Evolutionary conservation across 1,140 invertebrate genomes (phyloP).

Genomic region (Metaphire vulgaris): DNA sequence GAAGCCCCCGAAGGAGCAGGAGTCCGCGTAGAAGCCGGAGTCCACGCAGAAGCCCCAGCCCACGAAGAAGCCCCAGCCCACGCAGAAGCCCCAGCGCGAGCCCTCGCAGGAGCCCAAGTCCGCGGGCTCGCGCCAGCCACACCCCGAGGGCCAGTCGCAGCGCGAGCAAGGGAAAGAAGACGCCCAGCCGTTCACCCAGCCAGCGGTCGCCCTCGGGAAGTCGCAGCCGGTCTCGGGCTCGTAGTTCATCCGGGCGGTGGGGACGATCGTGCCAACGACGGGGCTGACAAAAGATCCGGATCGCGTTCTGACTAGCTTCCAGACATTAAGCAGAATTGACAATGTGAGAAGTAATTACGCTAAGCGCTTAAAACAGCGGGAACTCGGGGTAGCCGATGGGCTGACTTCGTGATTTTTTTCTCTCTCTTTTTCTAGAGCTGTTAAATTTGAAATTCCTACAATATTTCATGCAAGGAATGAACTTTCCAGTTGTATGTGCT

Average conservation of each 20-base stretch:
- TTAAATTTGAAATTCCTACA: too few species aligned
- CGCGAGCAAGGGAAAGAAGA: background rate
- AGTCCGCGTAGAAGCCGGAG: background rate
- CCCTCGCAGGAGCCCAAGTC: too few species aligned
- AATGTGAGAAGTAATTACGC: too few species aligned
- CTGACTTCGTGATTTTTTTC: too few species aligned
- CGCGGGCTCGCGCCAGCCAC: background rate
- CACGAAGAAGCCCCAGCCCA: background rate
- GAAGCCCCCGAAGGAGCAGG: background rate
- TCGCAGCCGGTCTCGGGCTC: background rate
- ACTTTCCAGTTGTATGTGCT: too few species aligned
- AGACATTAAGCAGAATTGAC: too few species aligned
- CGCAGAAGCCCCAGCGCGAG: background rate
- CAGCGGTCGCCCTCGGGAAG: background rate
- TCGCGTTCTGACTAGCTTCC: too few species aligned
- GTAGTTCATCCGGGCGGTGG: background rate
- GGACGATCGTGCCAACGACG: background rate
- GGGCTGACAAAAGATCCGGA: background rate
- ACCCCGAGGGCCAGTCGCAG: background rate
- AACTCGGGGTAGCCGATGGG: too few species aligned
- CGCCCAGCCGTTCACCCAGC: background rate
- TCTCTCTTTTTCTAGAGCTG: too few species aligned
- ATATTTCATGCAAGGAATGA: too few species aligned
- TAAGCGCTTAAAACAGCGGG: too few species aligned
- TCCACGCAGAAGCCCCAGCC: background rate